A percentile compares a stretch with the other conserved stretches of the same genome.
Conservation (phyloP, 1,140 invertebrate genomes). For the Acyrthosiphon pisum region DNA sequence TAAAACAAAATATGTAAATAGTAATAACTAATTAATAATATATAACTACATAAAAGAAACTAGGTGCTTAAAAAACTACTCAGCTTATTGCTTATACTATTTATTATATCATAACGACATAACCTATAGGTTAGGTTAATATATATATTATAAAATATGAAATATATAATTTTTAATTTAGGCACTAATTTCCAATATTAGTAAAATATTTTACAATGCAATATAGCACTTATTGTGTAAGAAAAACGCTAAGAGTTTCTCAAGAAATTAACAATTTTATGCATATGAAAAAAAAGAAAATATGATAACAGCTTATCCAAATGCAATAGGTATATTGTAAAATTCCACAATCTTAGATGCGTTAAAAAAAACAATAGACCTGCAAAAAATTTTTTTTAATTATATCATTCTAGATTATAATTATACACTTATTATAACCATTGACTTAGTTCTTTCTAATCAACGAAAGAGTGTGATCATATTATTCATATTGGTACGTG, state of each 20-base stretch:
- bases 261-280: background rate
- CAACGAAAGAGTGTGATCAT: background rate
- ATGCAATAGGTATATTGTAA: background rate
- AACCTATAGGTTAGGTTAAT: too few relatives aligned
- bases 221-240: background rate
- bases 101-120: background rate
- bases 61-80: too few relatives aligned
- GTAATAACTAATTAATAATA: background rate
- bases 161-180: constrained; percentile 2
- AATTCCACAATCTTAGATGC: background rate
- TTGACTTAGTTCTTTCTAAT: background rate
- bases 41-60: background rate
- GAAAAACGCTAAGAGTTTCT: background rate
- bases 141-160: background rate
- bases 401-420: background rate
- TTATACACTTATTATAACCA: background rate
- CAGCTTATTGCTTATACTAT: background rate
- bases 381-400: background rate
- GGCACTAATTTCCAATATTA: background rate
- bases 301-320: background rate
- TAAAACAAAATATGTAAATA: background rate
- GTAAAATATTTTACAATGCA: background rate
- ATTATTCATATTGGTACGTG: background rate
- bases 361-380: background rate
- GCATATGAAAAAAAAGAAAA: background rate